Evolutionary conservation across 2,113 vertebrate genomes (phyloP).

Genomic region (Ginglymostoma cirratum): DNA sequence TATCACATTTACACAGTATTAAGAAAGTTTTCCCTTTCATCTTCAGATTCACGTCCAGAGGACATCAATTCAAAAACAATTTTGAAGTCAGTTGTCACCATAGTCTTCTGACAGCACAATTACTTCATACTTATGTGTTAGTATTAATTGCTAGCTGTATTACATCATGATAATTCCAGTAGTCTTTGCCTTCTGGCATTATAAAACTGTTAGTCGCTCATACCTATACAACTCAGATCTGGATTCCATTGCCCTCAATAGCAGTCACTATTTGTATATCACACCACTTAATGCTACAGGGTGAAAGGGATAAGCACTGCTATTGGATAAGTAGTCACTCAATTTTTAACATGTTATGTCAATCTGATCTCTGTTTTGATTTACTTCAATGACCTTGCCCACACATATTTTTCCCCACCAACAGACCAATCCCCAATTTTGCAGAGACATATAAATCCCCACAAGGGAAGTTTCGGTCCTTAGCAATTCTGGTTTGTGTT

Average conservation of each 20-base stretch:
- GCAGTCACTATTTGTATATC: conserved; percentile 17
- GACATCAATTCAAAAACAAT: conserved; percentile 32
- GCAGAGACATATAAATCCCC: not conserved
- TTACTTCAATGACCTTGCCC: conserved; percentile 28
- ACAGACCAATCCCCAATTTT: not conserved
- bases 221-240: conserved; percentile 8
- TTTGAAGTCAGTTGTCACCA: conserved; percentile 22
- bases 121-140: conserved; percentile 25
- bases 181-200: conserved; percentile 37
- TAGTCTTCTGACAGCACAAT: conserved; percentile 31
- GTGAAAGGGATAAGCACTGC: not conserved
- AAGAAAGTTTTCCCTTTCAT: conserved; percentile 32
- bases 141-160: conserved; percentile 35
- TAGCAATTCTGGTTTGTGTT: conserved; percentile 35
- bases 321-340: conserved; percentile 9
- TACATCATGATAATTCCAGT: conserved; percentile 33
- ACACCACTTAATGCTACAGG: not conserved
- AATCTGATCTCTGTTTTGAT: conserved; percentile 23
- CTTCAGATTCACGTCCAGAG: conserved; percentile 8
- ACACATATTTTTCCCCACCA: not conserved
- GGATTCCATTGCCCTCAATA: not conserved
- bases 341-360: not conserved
- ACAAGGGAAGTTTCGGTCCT: conserved; percentile 23
- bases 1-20: conserved; percentile 27
- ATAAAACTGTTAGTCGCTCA: conserved; percentile 17